Conservation (phyloP, 1,140 invertebrate species). For the Caerostris darwini region DNA sequence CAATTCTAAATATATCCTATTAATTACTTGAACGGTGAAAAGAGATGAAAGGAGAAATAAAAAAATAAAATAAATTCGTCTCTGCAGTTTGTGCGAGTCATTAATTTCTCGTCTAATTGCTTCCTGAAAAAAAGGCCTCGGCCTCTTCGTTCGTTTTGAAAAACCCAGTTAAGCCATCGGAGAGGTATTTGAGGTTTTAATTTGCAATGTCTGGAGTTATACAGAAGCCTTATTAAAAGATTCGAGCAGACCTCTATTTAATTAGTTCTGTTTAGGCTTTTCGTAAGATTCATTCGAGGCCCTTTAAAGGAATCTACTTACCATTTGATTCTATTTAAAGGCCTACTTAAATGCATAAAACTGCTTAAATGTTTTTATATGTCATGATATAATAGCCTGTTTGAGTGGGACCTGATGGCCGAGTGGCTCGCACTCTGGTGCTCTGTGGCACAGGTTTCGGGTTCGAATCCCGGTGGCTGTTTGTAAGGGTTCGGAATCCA, state of each 20-base stretch:
- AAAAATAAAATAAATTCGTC: background rate
- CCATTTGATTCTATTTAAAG: too few relatives aligned
- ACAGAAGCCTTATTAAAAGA: background rate
- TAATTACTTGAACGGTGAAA: background rate
- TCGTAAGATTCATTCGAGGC: background rate
- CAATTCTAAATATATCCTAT: background rate
- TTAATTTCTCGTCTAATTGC: slow-evolving; percentile 7
- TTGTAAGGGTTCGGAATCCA: too few relatives aligned
- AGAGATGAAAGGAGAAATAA: background rate
- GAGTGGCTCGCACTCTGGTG: too few relatives aligned
- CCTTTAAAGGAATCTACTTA: too few relatives aligned
- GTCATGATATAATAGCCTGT: too few relatives aligned
- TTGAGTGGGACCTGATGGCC: too few relatives aligned
- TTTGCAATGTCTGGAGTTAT: background rate
- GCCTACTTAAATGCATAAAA: too few relatives aligned
- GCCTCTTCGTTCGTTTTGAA: background rate
- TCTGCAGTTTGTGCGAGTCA: background rate
- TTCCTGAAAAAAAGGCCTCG: background rate
- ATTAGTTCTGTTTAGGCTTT: background rate
- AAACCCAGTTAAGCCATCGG: background rate
- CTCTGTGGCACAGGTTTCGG: too few relatives aligned
- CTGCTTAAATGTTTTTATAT: too few relatives aligned
- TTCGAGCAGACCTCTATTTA: background rate
- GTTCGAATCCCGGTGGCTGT: too few relatives aligned
- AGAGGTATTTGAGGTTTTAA: background rate